Percentiles rank a stretch among this genome's conserved stretches.
Conservation (phyloP, 2,888 invertebrate species). For the Pharmacophagus antenor region DNA sequence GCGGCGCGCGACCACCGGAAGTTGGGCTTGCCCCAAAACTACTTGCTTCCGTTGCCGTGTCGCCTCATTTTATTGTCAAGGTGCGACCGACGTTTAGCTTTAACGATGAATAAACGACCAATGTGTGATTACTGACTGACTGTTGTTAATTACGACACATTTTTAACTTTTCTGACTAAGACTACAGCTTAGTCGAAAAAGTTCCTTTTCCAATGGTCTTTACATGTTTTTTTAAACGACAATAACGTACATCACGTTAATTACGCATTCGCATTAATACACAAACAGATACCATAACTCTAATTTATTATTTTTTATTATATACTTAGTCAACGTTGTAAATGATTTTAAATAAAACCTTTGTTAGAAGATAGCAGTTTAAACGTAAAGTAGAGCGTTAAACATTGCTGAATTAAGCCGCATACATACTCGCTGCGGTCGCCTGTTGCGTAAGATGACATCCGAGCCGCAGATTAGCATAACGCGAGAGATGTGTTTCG, state of each 20-base stretch:
- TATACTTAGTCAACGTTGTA: background rate
- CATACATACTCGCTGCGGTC: conserved; percentile 59
- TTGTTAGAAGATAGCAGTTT: conserved; percentile 44
- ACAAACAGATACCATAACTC: too few species aligned
- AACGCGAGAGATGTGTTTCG: conserved; percentile 54
- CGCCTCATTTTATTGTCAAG: conserved; percentile 41
- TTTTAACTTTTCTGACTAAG: background rate
- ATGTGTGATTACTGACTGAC: background rate
- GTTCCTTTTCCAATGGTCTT: background rate
- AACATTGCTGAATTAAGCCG: conserved; percentile 57
- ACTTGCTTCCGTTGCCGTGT: conserved; percentile 61
- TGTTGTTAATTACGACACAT: conserved; percentile 12
- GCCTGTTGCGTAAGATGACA: conserved; percentile 79
- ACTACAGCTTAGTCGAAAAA: too few species aligned
- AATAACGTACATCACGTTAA: too few species aligned
- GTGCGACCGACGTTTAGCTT: conserved; percentile 34
- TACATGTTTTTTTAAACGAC: too few species aligned
- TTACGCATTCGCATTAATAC: too few species aligned
- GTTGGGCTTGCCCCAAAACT: conserved; percentile 71
- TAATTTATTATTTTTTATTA: background rate
- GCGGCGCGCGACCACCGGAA: conserved; percentile 73
- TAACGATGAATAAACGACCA: conserved; percentile 27
- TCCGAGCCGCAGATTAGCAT: conserved; percentile 74
- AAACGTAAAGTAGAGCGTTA: conserved; percentile 55
- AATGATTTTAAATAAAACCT: background rate